Percentiles rank a stretch among this genome's conserved stretches.
Evolutionary conservation across 1,140 invertebrate species (phyloP).

Genomic region (Pseudobourletiella spinata): DNA sequence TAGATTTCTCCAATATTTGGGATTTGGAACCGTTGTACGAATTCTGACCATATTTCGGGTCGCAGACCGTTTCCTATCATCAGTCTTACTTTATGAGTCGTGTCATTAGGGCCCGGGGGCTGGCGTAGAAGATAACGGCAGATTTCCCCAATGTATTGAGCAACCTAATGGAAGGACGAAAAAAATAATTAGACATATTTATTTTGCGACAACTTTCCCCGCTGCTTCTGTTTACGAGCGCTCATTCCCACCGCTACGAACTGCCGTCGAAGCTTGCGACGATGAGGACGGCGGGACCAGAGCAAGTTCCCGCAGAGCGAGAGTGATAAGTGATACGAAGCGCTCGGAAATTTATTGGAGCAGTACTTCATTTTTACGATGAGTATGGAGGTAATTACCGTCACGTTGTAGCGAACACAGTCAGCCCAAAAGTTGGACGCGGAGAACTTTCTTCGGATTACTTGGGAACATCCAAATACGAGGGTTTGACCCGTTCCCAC

Average conservation of each 20-base stretch:
- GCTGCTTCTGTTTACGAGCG: too few relatives aligned
- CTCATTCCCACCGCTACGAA: too few relatives aligned
- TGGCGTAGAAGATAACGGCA: constrained; percentile 47
- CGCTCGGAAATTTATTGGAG: not conserved
- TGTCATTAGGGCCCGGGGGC: constrained; percentile 1
- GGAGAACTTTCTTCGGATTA: constrained; percentile 62
- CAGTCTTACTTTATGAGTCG: constrained; percentile 37
- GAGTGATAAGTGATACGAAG: too few relatives aligned
- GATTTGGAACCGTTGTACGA: constrained; percentile 50
- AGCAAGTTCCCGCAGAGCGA: too few relatives aligned
- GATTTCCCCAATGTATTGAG: constrained; percentile 28
- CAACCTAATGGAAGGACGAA: constrained; percentile 48
- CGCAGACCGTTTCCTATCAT: constrained; percentile 58
- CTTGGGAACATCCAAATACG: constrained; percentile 52
- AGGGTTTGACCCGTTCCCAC: constrained; percentile 54
- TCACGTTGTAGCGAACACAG: constrained; percentile 88
- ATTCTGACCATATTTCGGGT: constrained; percentile 51
- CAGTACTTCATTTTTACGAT: not conserved
- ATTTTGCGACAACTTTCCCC: not conserved
- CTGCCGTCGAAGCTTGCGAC: too few relatives aligned
- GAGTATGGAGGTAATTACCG: constrained; percentile 54
- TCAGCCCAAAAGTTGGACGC: constrained; percentile 72
- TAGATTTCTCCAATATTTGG: constrained; percentile 52
- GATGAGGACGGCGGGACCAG: too few relatives aligned
- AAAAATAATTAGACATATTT: not conserved